Conservation (phyloP, 2,888 invertebrate genomes). For the Mimas tiliae region DNA sequence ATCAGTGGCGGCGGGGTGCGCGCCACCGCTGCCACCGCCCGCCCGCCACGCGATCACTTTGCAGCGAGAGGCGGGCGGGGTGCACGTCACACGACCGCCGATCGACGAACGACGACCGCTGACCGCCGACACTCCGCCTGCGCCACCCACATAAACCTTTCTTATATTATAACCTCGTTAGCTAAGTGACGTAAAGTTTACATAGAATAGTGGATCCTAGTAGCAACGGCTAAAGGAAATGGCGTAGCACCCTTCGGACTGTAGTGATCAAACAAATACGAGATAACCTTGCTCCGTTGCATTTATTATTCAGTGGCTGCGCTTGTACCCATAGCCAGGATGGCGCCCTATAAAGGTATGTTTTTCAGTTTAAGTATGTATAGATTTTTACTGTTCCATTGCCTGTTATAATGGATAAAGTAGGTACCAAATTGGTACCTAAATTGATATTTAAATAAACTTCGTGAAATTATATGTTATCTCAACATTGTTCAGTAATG, state of each 20-base stretch:
- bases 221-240: slow-evolving; percentile 42
- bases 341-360: slow-evolving; percentile 79
- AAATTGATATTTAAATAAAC: too few species aligned
- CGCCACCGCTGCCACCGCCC: slow-evolving; percentile 58
- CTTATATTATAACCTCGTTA: slow-evolving; percentile 73
- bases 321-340: slow-evolving; percentile 73
- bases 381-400: too few species aligned
- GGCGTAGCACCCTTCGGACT: slow-evolving; percentile 50
- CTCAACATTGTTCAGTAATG: background rate
- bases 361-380: slow-evolving; percentile 37
- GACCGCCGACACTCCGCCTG: slow-evolving; percentile 39
- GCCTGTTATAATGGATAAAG: too few species aligned
- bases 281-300: slow-evolving; percentile 73
- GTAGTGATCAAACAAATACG: slow-evolving; percentile 52
- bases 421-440: too few species aligned
- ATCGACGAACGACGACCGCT: slow-evolving; percentile 22
- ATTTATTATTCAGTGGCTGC: slow-evolving; percentile 81
- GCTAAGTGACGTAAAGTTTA: slow-evolving; percentile 72
- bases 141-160: slow-evolving; percentile 48
- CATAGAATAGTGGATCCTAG: slow-evolving; percentile 51
- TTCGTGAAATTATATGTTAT: background rate
- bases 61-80: slow-evolving; percentile 68
- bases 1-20: slow-evolving; percentile 76
- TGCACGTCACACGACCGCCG: slow-evolving; percentile 60
- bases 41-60: slow-evolving; percentile 80